Evolutionary conservation across 2,888 invertebrate genomes (phyloP).

Genomic region (Lypha dubia): DNA sequence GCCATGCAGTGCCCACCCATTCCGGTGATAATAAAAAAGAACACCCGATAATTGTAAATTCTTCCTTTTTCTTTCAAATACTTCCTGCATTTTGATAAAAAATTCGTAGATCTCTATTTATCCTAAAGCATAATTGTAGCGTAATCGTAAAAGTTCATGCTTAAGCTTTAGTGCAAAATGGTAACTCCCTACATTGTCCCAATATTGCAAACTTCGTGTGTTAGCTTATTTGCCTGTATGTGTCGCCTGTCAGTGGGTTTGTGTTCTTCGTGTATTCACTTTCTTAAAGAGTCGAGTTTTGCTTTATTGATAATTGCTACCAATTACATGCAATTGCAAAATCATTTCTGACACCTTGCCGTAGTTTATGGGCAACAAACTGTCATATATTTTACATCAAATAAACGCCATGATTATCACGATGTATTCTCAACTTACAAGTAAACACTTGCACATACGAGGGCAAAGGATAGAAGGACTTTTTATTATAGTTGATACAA

Average conservation of each 20-base stretch:
- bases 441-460: not conserved
- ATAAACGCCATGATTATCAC: conserved; percentile 72
- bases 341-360: conserved; percentile 75
- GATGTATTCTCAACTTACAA: conserved; percentile 36
- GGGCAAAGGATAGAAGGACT: not conserved
- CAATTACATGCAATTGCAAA: conserved; percentile 82
- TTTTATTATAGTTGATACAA: no score
- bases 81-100: no score
- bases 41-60: no score
- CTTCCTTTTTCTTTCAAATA: no score
- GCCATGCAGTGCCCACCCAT: no score
- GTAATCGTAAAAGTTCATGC: not conserved
- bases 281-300: conserved; percentile 51
- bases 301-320: conserved; percentile 79
- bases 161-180: not conserved
- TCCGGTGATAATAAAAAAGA: no score
- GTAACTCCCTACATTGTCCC: not conserved
- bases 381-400: conserved; percentile 73
- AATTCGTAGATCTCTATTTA: no score
- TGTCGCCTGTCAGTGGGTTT: not conserved
- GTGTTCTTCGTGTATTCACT: conserved; percentile 27
- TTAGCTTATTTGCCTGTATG: not conserved
- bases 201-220: conserved; percentile 14
- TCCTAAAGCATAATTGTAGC: not conserved
- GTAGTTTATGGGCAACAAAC: conserved; percentile 74